phyloP scores from a whole-genome alignment of 2,888 invertebrate species.

The Chromoteleia sp. region DNA sequence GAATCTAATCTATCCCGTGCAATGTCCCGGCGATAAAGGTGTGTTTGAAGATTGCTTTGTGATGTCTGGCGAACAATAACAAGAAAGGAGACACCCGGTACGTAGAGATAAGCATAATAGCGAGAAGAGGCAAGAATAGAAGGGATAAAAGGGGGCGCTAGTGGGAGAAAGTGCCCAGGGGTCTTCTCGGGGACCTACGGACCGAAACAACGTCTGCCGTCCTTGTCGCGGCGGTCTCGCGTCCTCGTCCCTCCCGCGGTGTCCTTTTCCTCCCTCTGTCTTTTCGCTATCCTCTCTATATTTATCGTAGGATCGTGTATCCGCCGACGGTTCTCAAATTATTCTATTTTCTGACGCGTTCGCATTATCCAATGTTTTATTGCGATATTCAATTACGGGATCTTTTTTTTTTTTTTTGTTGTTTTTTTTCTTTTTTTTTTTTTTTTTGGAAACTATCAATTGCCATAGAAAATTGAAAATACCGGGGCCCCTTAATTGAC shows the following conservation, averaged over 20 bases:
- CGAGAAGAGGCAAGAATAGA: conserved; percentile 45
- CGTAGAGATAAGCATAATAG: conserved; percentile 63
- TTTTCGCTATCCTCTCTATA: conserved; percentile 62
- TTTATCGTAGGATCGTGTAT: conserved; percentile 67
- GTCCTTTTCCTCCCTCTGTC: conserved; percentile 46
- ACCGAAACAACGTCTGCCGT: conserved; percentile 66
- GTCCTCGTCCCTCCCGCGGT: conserved; percentile 25
- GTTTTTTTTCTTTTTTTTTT: background rate
- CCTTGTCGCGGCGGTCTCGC: conserved; percentile 17
- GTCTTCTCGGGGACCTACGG: conserved; percentile 66
- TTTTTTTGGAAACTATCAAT: conserved; percentile 3
- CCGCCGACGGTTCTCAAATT: conserved; percentile 61
- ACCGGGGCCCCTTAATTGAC: background rate
- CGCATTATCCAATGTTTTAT: conserved; percentile 47
- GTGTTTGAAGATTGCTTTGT: conserved; percentile 51
- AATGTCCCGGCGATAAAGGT: conserved; percentile 29
- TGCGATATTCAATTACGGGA: conserved; percentile 28
- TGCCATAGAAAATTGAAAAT: conserved; percentile 7
- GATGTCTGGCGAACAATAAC: conserved; percentile 45
- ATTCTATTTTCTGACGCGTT: conserved; percentile 47
- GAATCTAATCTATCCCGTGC: conserved; percentile 27
- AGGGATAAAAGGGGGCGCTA: conserved; percentile 46
- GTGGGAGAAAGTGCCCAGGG: conserved; percentile 55
- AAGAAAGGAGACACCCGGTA: conserved; percentile 66
- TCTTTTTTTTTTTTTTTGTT: background rate